Conservation (phyloP, 2,888 invertebrate genomes). For the Eurytoma adleriae region DNA sequence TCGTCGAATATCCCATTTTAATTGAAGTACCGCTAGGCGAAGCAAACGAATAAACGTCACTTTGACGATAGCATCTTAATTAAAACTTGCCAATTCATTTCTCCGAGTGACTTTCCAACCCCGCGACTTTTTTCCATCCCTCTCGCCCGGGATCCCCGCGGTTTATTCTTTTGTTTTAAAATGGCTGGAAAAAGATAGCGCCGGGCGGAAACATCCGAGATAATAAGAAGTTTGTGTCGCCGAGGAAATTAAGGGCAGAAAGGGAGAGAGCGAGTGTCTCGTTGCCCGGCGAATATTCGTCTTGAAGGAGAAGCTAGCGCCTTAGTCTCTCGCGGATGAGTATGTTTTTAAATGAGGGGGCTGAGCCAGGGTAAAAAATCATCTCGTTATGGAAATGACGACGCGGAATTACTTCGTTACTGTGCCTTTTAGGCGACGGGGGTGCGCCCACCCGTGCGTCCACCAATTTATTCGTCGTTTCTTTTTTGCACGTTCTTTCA, state of each 20-base stretch:
- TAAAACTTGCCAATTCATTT: conserved; percentile 77
- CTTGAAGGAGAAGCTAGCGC: not conserved
- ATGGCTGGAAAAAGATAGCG: conserved; percentile 61
- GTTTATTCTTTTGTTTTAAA: conserved; percentile 70
- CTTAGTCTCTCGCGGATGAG: conserved; percentile 32
- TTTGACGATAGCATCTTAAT: conserved; percentile 74
- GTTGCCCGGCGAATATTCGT: not conserved
- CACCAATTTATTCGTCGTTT: conserved; percentile 42
- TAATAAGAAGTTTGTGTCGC: conserved; percentile 69
- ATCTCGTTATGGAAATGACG: conserved; percentile 57
- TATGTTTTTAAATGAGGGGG: conserved; percentile 49
- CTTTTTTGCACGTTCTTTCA: conserved; percentile 2
- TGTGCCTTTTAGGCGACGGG: not conserved
- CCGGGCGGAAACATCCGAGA: conserved; percentile 64
- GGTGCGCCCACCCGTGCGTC: not conserved
- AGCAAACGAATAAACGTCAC: conserved; percentile 60
- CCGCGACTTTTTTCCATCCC: conserved; percentile 1
- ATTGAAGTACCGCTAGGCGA: conserved; percentile 28
- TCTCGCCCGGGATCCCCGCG: conserved; percentile 52
- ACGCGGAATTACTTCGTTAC: conserved; percentile 49
- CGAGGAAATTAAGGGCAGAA: conserved; percentile 67
- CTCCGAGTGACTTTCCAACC: conserved; percentile 52
- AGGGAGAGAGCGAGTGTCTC: conserved; percentile 33
- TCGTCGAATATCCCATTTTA: not conserved
- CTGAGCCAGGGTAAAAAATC: conserved; percentile 46